Evolutionary conservation across 1,140 invertebrate species (phyloP), one percentile per base, ranked within the genome.

Genomic region (Cylas formicarius): DNA sequence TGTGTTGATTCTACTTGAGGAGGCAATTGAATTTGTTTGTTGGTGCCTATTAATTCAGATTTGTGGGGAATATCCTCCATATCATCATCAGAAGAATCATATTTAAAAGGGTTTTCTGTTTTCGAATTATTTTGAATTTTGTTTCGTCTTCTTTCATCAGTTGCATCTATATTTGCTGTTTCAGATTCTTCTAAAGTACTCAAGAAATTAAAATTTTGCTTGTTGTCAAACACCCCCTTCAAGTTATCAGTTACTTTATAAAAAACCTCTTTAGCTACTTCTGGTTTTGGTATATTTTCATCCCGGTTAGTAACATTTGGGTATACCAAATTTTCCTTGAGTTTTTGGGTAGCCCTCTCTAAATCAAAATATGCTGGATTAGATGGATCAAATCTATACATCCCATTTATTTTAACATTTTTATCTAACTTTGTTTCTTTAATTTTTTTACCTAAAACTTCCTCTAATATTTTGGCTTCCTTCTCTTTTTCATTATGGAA

Each of bases 221-320:
- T 53, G 20, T 55, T 67, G 44, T 73, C 62, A 21, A 78, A 68
- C 26, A 67, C 63, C 42, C 73, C 66, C 48, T 72, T 71, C 11
- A 80, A 62, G 27, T 69, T 66, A 10, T 78, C 71, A 40, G 71
- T 73, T n/a, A 80, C 69, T 61, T 73, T 68, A 62, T 77, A 80
- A 67, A 78, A 80, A 28, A 74, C 61, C 53, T 80, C 74, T 55
- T 76, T 74, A 5, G 76, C 77, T n/a, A 74, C 72, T 65, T 72
- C 66, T 5, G 65, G 45, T 21, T 42, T 26, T 36, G 46, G 14
- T 38, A 43, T 29, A 45, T 62, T 53, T 10, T 60, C 51, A n/a
- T 60, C 43, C 36, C 66, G 66, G 50, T 58, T 52, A n/a, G 27
- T 6, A 27, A 9, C 13, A 20, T 47, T 42, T 57, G 34, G 10